These are phyloP conservation scores for Parochlus steinenii DNA, from an alignment of 2,888 invertebrate genomes.

Conservation along the genomic window DNA sequence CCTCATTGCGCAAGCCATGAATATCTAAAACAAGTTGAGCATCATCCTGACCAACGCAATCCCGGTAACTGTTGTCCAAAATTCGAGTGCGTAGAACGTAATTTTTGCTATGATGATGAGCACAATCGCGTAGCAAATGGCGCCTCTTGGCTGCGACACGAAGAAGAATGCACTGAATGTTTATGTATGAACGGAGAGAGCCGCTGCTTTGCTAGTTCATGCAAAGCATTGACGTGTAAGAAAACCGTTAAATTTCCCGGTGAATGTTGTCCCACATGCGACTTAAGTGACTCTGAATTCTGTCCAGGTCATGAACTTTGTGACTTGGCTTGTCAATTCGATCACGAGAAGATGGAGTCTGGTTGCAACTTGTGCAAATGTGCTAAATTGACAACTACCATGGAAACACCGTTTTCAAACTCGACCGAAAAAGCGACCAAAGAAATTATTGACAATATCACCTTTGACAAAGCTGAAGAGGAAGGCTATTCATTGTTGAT, in stretches of 20 bases:
- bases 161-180: slow-evolving; percentile 21
- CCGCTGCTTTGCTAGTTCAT: slow-evolving; percentile 18
- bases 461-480: too few relatives aligned
- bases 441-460: background rate
- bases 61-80: slow-evolving; percentile 33
- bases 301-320: slow-evolving; percentile 8
- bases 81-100: slow-evolving; percentile 29
- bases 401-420: background rate
- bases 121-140: slow-evolving; percentile 18
- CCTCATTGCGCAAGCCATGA: slow-evolving; percentile 16
- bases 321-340: slow-evolving; percentile 12
- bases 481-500: too few relatives aligned
- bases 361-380: slow-evolving; percentile 5
- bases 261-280: slow-evolving; percentile 23
- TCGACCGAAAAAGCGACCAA: background rate
- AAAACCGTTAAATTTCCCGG: slow-evolving; percentile 18
- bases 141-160: slow-evolving; percentile 21
- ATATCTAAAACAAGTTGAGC: slow-evolving; percentile 16
- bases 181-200: slow-evolving; percentile 6
- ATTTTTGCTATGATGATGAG: slow-evolving; percentile 23
- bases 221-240: slow-evolving; percentile 19
- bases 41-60: slow-evolving; percentile 18
- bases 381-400: background rate
- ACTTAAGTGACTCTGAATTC: slow-evolving; percentile 10
- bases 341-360: slow-evolving; percentile 1